Percentiles rank a stretch among this genome's conserved stretches.
These are phyloP conservation scores for Argentina silus DNA, from an alignment of 2,797 vertebrate genomes.

Conservation along the genomic window DNA sequence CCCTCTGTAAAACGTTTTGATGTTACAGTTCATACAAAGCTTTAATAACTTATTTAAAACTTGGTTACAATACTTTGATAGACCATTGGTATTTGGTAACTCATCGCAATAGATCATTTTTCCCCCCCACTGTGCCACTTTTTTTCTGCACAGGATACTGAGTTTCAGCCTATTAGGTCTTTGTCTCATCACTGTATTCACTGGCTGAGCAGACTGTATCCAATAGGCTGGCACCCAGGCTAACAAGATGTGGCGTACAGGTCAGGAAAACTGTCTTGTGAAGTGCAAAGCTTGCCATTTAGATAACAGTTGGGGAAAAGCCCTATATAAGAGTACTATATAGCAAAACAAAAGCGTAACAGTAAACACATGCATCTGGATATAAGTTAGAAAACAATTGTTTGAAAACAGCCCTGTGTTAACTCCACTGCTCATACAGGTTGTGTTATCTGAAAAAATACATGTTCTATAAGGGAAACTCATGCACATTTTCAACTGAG, in stretches of 20 bases:
- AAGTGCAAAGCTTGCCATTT: conserved; percentile 50
- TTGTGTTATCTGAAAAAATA: conserved; percentile 33
- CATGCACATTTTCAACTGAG: conserved; percentile 38
- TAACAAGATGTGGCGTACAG: conserved; percentile 25
- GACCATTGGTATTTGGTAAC: conserved; percentile 51
- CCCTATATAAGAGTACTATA: not conserved
- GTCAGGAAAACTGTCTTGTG: conserved; percentile 46
- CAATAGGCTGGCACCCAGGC: not conserved
- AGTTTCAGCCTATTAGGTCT: conserved; percentile 19
- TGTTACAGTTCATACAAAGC: conserved; percentile 32
- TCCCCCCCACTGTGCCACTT: conserved; percentile 5
- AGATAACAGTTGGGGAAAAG: conserved; percentile 33
- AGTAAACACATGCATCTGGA: not conserved
- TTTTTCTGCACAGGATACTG: conserved; percentile 9
- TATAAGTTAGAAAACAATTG: conserved; percentile 27
- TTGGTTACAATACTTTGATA: conserved; percentile 29
- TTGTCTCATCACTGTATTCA: conserved; percentile 24
- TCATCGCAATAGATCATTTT: conserved; percentile 5
- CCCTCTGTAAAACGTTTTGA: conserved; percentile 31
- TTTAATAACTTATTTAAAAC: conserved; percentile 3
- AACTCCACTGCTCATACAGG: not conserved
- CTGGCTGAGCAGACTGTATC: conserved; percentile 26
- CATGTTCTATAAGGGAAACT: conserved; percentile 41
- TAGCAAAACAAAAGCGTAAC: conserved; percentile 2
- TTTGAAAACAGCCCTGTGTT: conserved; percentile 40